phyloP scores from a whole-genome alignment of 1,140 invertebrate genomes.

The Drosophila nasuta region DNA sequence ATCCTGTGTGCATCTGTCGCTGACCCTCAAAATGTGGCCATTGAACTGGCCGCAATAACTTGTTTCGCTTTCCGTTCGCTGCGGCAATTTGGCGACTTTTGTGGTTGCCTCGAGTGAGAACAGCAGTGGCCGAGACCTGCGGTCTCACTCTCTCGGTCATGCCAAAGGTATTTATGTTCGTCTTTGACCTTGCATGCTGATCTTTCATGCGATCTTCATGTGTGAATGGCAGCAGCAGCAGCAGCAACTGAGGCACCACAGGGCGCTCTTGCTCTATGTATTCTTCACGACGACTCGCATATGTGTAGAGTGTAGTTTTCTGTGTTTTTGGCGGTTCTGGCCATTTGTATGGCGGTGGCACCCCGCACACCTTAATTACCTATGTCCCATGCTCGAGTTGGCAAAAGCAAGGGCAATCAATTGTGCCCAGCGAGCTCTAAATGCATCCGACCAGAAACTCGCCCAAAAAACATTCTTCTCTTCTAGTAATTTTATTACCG shows the following conservation, averaged over 20 bases:
- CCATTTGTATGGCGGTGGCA: conserved; percentile 7
- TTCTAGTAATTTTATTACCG: conserved; percentile 71
- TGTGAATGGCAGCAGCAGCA: conserved; percentile 56
- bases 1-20: conserved; percentile 17
- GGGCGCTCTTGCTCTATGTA: conserved; percentile 43
- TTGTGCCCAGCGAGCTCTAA: conserved; percentile 62
- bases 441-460: conserved; percentile 78
- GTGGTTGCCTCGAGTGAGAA: conserved; percentile 43
- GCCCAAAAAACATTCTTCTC: conserved; percentile 51
- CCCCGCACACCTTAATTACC: conserved; percentile 46
- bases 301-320: conserved; percentile 6
- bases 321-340: conserved; percentile 15
- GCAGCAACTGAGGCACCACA: conserved; percentile 52
- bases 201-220: conserved; percentile 60
- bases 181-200: conserved; percentile 71
- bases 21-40: conserved; percentile 72
- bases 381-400: conserved; percentile 76
- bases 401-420: conserved; percentile 77
- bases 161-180: conserved; percentile 66
- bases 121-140: conserved; percentile 47
- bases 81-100: conserved; percentile 66
- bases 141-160: conserved; percentile 49
- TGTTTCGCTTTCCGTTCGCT: conserved; percentile 54
- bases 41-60: conserved; percentile 75
- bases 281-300: conserved; percentile 19